Conservation (phyloP, 2,797 vertebrate species). For the Graptemys geographica region DNA sequence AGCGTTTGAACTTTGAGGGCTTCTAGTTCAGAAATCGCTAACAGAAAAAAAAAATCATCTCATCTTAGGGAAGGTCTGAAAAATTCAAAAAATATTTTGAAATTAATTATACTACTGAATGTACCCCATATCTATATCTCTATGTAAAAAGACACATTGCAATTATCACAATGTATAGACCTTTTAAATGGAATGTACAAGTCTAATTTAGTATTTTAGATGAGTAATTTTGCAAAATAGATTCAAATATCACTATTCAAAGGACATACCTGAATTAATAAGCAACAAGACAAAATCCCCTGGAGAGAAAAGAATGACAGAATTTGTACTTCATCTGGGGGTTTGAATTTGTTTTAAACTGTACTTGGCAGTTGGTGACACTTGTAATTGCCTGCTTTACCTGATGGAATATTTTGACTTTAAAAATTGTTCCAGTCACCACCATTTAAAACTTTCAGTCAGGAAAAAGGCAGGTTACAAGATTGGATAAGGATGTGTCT, state of each 20-base stretch:
- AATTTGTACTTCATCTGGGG: neutral
- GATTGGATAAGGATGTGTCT: neutral
- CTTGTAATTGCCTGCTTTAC: neutral
- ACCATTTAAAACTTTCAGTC: neutral
- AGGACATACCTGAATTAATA: neutral
- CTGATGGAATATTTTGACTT: neutral
- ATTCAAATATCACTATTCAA: neutral
- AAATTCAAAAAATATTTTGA: neutral
- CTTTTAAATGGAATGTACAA: neutral
- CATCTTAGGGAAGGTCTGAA: neutral
- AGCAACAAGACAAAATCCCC: neutral
- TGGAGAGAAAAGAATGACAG: neutral
- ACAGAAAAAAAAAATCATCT: neutral
- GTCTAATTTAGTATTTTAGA: neutral
- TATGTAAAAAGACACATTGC: neutral
- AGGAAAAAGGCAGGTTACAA: neutral
- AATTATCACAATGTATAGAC: neutral
- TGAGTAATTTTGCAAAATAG: neutral
- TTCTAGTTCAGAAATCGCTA: constrained; percentile 21
- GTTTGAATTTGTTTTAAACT: neutral
- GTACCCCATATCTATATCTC: neutral
- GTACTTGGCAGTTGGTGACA: neutral
- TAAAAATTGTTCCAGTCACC: no score
- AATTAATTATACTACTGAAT: neutral
- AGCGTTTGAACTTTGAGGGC: neutral